Evolutionary conservation across 2,113 vertebrate genomes (phyloP).

Genomic region (Macaca fascicularis): DNA sequence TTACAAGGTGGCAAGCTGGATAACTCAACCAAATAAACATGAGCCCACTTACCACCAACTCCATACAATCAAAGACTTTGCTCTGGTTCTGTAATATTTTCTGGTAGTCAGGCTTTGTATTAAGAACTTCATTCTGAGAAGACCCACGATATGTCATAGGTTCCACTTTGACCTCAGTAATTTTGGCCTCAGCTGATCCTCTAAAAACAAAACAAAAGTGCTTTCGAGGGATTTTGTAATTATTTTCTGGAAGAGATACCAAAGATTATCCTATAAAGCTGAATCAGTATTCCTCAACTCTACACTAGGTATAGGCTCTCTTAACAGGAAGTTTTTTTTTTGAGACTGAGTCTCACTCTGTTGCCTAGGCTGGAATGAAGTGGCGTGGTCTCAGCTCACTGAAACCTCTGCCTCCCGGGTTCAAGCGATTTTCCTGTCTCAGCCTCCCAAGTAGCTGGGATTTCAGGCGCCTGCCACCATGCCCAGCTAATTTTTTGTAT

Average conservation of each 20-base stretch:
- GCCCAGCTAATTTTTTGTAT: too few species aligned
- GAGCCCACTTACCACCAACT: conserved; percentile 79
- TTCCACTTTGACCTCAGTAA: not conserved
- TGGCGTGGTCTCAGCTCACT: too few species aligned
- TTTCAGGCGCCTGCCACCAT: too few species aligned
- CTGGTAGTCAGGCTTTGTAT: conserved; percentile 82
- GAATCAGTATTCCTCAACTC: not conserved
- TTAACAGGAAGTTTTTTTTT: not conserved
- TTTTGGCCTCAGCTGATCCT: conserved; percentile 55
- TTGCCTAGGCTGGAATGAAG: too few species aligned
- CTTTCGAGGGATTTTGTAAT: conserved; percentile 2
- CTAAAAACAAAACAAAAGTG: conserved; percentile 65
- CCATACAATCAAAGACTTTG: conserved; percentile 75
- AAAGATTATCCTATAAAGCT: not conserved
- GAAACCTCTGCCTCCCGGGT: too few species aligned
- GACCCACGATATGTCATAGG: not conserved
- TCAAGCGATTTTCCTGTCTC: too few species aligned
- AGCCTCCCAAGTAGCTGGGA: too few species aligned
- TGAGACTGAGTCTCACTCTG: too few species aligned
- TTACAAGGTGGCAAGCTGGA: not conserved
- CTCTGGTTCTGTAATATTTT: conserved; percentile 75
- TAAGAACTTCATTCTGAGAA: conserved; percentile 79
- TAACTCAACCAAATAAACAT: conserved; percentile 24
- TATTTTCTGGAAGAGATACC: not conserved
- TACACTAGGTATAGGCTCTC: not conserved